Percentiles rank a stretch among this genome's conserved stretches.
These are phyloP conservation scores for Sabatieria punctata DNA, from an alignment of 2,888 invertebrate genomes.

Conservation along the genomic window DNA sequence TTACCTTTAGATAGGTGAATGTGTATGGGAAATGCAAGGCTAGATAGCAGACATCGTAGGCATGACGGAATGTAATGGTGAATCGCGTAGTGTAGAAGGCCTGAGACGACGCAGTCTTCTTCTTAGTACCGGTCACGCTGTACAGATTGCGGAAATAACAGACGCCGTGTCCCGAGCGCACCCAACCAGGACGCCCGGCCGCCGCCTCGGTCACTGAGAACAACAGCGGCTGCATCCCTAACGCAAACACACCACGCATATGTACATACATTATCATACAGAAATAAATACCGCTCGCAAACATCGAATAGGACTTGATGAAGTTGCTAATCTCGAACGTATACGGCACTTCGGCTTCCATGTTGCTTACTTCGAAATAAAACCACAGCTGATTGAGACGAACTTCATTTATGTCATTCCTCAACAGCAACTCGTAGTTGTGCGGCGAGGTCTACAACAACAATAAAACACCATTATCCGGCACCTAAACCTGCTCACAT, in stretches of 20 bases:
- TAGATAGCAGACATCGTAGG: conserved; percentile 59
- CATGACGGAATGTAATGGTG: conserved; percentile 54
- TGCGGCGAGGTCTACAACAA: conserved; percentile 47
- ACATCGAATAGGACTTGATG: conserved; percentile 67
- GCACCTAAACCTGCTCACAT: too few relatives aligned
- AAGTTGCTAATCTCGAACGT: conserved; percentile 71
- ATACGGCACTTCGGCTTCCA: conserved; percentile 50
- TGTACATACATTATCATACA: too few relatives aligned
- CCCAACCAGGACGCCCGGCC: conserved; percentile 44
- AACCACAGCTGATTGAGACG: conserved; percentile 65
- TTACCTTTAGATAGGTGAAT: conserved; percentile 56
- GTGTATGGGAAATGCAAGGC: conserved; percentile 76
- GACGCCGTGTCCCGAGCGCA: conserved; percentile 53
- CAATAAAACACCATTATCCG: conserved; percentile 7
- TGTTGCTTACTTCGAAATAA: conserved; percentile 66
- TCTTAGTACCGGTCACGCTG: conserved; percentile 33
- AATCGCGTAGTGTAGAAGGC: conserved; percentile 56
- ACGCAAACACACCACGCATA: too few relatives aligned
- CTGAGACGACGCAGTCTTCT: conserved; percentile 31
- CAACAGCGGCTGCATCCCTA: conserved; percentile 65
- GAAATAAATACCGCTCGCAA: conserved; percentile 54
- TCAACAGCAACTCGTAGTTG: conserved; percentile 64
- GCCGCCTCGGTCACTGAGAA: conserved; percentile 60
- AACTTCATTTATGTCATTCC: conserved; percentile 61
- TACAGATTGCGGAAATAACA: conserved; percentile 57